Conservation (phyloP, 2,797 vertebrate genomes). For the Gymnothorax reevesii region DNA sequence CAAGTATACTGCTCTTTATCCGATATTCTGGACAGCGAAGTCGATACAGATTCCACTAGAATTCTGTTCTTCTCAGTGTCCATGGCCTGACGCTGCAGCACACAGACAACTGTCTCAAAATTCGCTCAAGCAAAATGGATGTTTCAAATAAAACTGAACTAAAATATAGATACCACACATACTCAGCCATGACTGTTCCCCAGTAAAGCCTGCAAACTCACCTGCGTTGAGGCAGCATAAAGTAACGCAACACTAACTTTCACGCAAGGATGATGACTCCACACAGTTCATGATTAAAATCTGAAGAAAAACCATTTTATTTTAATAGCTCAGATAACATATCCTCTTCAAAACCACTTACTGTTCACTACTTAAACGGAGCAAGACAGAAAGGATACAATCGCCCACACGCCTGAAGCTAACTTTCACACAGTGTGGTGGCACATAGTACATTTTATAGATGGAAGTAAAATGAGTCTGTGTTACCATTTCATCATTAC, state of each 20-base stretch:
- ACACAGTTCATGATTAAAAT: neutral
- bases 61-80: no score
- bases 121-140: no score
- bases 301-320: neutral
- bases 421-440: neutral
- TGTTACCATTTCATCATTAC: conserved; percentile 82
- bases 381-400: neutral
- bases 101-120: no score
- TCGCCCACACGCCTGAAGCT: neutral
- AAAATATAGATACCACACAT: neutral
- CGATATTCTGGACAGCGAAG: no score
- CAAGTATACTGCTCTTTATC: no score
- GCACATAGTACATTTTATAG: neutral
- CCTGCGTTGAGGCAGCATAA: neutral
- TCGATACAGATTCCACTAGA: no score
- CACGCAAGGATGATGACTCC: neutral
- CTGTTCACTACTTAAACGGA: neutral
- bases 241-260: neutral
- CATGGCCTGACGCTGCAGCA: no score
- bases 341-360: neutral
- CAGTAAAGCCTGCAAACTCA: neutral
- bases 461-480: neutral
- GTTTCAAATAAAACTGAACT: no score
- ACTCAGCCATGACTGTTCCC: neutral
- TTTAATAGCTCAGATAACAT: neutral